Evolutionary conservation across 2,888 invertebrate species (phyloP).

Genomic region (Drosophila neotestacea): DNA sequence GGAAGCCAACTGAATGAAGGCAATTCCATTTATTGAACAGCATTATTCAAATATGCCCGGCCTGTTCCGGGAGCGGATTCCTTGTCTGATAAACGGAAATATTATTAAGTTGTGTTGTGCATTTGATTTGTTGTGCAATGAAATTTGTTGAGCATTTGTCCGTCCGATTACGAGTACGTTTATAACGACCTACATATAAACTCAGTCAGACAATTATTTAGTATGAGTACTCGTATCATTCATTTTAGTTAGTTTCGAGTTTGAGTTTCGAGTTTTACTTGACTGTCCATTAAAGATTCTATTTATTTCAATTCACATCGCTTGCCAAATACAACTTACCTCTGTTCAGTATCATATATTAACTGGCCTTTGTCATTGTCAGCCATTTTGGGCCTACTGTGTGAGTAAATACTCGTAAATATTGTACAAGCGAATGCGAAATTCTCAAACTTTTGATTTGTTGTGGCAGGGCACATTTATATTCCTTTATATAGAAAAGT

Average conservation of each 20-base stretch:
- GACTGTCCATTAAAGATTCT: conserved; percentile 57
- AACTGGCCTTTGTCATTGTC: conserved; percentile 61
- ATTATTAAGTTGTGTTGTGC: conserved; percentile 73
- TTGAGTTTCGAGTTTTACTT: conserved; percentile 8
- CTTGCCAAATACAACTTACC: conserved; percentile 23
- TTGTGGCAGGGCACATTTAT: conserved; percentile 71
- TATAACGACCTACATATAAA: conserved; percentile 6
- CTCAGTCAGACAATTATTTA: background rate
- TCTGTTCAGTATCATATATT: conserved; percentile 60
- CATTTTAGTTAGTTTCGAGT: conserved; percentile 47
- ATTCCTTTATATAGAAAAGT: conserved; percentile 58
- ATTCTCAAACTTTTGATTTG: conserved; percentile 66
- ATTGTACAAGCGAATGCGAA: conserved; percentile 38
- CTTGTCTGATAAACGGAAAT: conserved; percentile 51
- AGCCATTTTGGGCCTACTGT: conserved; percentile 48
- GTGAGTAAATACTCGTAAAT: conserved; percentile 7
- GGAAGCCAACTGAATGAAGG: conserved; percentile 61
- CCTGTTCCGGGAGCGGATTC: conserved; percentile 16
- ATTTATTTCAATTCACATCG: conserved; percentile 66
- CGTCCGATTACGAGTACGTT: conserved; percentile 16
- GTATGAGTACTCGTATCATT: conserved; percentile 42
- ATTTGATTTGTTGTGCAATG: conserved; percentile 66
- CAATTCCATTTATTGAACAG: conserved; percentile 76
- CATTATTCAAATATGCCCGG: conserved; percentile 70
- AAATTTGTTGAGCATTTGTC: conserved; percentile 60